A percentile compares a stretch with the other conserved stretches of the same genome.
Evolutionary conservation across 2,888 invertebrate species (phyloP).

Genomic region (Mesorhabditis belari): DNA sequence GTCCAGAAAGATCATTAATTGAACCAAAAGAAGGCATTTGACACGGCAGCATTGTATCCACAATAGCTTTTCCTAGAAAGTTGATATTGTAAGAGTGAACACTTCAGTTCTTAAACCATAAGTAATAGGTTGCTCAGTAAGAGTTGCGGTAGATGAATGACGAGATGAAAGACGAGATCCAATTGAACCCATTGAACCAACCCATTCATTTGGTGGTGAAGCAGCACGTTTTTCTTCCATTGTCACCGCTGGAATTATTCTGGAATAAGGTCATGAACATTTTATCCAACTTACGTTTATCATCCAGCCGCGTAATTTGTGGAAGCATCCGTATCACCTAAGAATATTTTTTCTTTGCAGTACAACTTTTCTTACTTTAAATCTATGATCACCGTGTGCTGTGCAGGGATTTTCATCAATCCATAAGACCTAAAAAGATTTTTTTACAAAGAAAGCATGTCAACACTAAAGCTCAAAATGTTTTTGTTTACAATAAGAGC

Average conservation of each 20-base stretch:
- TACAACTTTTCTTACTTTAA: constrained; percentile 6
- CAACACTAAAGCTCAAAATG: too few relatives aligned
- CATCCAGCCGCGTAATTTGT: constrained; percentile 34
- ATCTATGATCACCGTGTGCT: constrained; percentile 23
- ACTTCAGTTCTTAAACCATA: not conserved
- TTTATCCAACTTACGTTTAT: constrained; percentile 24
- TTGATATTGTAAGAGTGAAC: too few relatives aligned
- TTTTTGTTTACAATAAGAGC: too few relatives aligned
- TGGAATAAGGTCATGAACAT: not conserved
- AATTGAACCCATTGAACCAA: too few relatives aligned
- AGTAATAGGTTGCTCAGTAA: constrained; percentile 5
- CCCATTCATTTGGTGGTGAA: not conserved
- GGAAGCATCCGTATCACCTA: constrained; percentile 24
- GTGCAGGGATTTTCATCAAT: constrained; percentile 44
- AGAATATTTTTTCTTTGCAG: not conserved
- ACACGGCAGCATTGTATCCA: constrained; percentile 27
- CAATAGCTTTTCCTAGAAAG: constrained; percentile 16
- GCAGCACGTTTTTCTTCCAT: not conserved
- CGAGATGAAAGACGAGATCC: not conserved
- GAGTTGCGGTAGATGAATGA: constrained; percentile 12
- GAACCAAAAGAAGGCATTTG: constrained; percentile 24
- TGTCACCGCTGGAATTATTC: not conserved
- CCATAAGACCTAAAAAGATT: constrained; percentile 30
- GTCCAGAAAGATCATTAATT: constrained; percentile 1
- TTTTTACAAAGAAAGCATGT: too few relatives aligned